These are phyloP conservation scores for Ophion slaviceki DNA, from an alignment of 2,888 invertebrate species.

Conservation along the genomic window DNA sequence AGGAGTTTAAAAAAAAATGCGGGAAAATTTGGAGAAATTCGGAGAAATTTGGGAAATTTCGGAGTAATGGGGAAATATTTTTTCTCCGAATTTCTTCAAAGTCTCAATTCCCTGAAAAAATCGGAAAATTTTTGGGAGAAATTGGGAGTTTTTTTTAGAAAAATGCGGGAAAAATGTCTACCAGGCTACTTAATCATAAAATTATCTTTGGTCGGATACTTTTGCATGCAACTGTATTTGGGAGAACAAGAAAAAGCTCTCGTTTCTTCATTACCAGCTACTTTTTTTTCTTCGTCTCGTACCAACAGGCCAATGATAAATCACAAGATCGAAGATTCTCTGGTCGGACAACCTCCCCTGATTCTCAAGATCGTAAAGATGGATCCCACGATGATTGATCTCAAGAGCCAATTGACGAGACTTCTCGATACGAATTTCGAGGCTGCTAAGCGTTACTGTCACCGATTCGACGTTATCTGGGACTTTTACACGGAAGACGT, in stretches of 20 bases:
- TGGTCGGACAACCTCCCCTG: slow-evolving; percentile 90
- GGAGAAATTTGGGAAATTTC: too few species aligned
- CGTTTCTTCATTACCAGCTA: neutral
- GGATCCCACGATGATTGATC: slow-evolving; percentile 86
- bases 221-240: too few species aligned
- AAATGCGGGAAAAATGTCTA: too few species aligned
- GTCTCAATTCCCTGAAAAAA: too few species aligned
- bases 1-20: too few species aligned
- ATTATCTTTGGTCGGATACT: too few species aligned
- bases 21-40: too few species aligned
- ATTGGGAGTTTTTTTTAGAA: too few species aligned
- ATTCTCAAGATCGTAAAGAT: slow-evolving; percentile 89
- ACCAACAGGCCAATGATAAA: slow-evolving; percentile 90
- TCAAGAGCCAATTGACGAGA: slow-evolving; percentile 86
- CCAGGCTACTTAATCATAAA: too few species aligned
- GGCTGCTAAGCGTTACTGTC: slow-evolving; percentile 87
- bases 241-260: neutral
- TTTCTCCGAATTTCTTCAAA: too few species aligned
- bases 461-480: slow-evolving; percentile 88
- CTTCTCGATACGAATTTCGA: slow-evolving; percentile 87
- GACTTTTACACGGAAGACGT: slow-evolving; percentile 89
- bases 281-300: slow-evolving; percentile 6
- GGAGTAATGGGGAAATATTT: too few species aligned
- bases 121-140: too few species aligned
- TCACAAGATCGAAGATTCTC: slow-evolving; percentile 91